Conservation (phyloP, 2,113 vertebrate genomes). For the Clarias gariepinus region DNA sequence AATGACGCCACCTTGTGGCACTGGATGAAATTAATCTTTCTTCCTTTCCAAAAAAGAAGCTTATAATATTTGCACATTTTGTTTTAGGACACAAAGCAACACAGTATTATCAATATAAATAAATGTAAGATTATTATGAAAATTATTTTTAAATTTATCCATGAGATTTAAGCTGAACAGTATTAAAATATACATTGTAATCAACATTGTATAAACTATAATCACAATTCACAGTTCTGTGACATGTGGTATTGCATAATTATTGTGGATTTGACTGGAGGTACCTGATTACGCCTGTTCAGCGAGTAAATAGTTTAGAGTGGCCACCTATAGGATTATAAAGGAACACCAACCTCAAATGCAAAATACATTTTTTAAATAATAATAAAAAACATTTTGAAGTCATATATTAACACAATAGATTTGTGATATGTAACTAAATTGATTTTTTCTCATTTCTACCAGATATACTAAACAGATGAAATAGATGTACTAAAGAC, state of each 20-base stretch:
- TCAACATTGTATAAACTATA: background rate
- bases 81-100: background rate
- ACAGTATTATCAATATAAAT: background rate
- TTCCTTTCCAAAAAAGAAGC: background rate
- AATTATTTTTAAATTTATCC: background rate
- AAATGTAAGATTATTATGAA: background rate
- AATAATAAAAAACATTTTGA: too few species aligned
- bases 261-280: background rate
- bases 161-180: background rate
- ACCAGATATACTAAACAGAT: too few species aligned
- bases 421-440: too few species aligned
- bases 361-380: too few species aligned
- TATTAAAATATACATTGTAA: background rate
- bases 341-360: too few species aligned
- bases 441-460: too few species aligned
- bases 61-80: background rate
- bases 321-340: too few species aligned
- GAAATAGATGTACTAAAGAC: too few species aligned
- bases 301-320: too few species aligned
- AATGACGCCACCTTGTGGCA: conserved; percentile 6
- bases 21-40: background rate
- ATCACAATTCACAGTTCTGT: background rate
- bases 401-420: too few species aligned
- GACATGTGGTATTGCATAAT: background rate
- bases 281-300: background rate